Conservation (phyloP, 92 coral and sea anemone genomes). For the Epizoanthus ramosus region DNA sequence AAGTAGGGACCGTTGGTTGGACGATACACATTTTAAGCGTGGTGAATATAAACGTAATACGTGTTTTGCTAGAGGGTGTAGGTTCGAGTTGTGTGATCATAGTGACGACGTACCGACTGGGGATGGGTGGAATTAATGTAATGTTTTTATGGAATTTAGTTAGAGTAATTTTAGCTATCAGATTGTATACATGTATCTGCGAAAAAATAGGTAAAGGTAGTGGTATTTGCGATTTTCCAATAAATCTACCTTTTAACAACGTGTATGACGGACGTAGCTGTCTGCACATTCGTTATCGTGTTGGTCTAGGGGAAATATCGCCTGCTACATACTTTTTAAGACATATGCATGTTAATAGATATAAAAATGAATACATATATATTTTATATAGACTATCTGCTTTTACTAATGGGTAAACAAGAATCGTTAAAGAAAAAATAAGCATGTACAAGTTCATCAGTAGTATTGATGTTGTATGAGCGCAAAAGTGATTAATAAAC, state of each 20-base stretch:
- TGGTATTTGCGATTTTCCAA: background rate
- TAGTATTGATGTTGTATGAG: background rate
- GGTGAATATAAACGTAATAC: slow-evolving; percentile 3
- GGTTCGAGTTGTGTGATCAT: slow-evolving; percentile 5
- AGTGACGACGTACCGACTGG: background rate
- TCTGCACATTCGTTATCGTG: background rate
- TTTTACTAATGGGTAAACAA: too few species aligned
- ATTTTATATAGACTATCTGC: too few species aligned
- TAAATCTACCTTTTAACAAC: background rate
- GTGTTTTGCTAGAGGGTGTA: slow-evolving; percentile 12
- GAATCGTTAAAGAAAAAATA: too few species aligned
- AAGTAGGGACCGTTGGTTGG: background rate
- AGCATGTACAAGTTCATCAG: too few species aligned
- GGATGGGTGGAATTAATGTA: slow-evolving; percentile 1
- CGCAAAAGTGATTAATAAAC: background rate
- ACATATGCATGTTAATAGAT: too few species aligned
- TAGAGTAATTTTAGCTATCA: too few species aligned
- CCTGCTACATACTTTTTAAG: too few species aligned
- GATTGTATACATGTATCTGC: too few species aligned
- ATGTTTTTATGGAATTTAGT: too few species aligned
- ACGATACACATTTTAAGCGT: background rate
- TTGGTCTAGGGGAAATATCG: background rate
- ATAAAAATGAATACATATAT: too few species aligned
- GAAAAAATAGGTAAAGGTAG: background rate
- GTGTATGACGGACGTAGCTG: slow-evolving; percentile 13